A percentile compares a stretch with the other conserved stretches of the same genome.
Conservation (phyloP, 2,888 invertebrate species). For the Dolichomitus sp. region DNA sequence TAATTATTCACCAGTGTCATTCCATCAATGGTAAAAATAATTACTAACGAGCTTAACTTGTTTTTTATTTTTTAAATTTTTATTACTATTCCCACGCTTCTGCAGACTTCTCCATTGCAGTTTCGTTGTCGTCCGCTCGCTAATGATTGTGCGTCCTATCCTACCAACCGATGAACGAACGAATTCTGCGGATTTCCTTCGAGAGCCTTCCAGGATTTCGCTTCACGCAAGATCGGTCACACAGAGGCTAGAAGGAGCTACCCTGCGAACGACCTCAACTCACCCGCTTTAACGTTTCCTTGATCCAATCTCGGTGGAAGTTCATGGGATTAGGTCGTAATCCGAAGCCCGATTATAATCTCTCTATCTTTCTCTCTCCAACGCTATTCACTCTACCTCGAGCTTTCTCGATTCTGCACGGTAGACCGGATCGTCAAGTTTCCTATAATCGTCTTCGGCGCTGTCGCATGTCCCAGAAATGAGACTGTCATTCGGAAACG, state of each 20-base stretch:
- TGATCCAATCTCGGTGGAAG: slow-evolving; percentile 70
- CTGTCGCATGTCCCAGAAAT: slow-evolving; percentile 8
- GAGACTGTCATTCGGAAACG: slow-evolving; percentile 71
- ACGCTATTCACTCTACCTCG: slow-evolving; percentile 33
- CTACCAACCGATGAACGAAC: slow-evolving; percentile 53
- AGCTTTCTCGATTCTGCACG: slow-evolving; percentile 58
- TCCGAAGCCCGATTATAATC: slow-evolving; percentile 70
- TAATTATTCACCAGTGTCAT: not conserved
- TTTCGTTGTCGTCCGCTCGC: slow-evolving; percentile 25
- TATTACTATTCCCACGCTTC: not conserved
- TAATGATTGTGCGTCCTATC: slow-evolving; percentile 6
- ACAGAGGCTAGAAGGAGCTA: slow-evolving; percentile 43
- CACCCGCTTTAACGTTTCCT: slow-evolving; percentile 69
- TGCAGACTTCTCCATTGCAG: slow-evolving; percentile 14
- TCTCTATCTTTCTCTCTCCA: slow-evolving; percentile 55
- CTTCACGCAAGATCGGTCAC: slow-evolving; percentile 66
- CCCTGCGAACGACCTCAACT: slow-evolving; percentile 51
- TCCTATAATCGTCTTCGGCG: slow-evolving; percentile 47
- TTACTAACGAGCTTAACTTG: slow-evolving; percentile 4
- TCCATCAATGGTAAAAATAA: not conserved
- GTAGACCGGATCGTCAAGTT: slow-evolving; percentile 56
- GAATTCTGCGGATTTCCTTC: slow-evolving; percentile 64
- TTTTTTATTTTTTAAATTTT: slow-evolving; percentile 13
- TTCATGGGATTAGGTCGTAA: slow-evolving; percentile 70
- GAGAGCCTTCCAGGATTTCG: slow-evolving; percentile 56